phyloP scores from a whole-genome alignment of 1,140 invertebrate species.

The Megathymus violae region DNA sequence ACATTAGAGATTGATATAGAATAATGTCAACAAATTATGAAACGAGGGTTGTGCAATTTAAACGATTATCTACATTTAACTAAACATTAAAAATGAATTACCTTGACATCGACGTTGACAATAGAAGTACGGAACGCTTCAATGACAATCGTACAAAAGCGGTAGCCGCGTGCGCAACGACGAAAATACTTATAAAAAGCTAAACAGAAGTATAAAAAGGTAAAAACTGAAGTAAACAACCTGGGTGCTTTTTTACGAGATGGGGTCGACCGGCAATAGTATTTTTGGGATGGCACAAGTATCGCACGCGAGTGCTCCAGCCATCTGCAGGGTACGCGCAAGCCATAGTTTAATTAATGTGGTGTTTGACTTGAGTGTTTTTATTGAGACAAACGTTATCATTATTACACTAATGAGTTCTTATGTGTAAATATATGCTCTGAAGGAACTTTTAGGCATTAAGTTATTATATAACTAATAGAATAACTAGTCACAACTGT shows the following conservation, averaged over 20 bases:
- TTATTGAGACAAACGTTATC: background rate
- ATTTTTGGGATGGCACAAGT: constrained; percentile 70
- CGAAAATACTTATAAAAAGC: constrained; percentile 74
- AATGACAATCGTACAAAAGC: constrained; percentile 64
- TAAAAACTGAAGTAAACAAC: constrained; percentile 82
- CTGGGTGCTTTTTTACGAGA: constrained; percentile 68
- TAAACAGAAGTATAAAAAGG: constrained; percentile 74
- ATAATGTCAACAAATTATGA: constrained; percentile 39
- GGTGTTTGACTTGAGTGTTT: background rate
- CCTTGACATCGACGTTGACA: constrained; percentile 58
- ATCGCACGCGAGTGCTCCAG: constrained; percentile 52
- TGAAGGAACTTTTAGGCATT: too few relatives aligned
- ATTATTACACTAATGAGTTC: constrained; percentile 9
- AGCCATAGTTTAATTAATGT: constrained; percentile 41
- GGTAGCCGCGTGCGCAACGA: constrained; percentile 67
- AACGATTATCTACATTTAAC: constrained; percentile 55
- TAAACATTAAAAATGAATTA: constrained; percentile 76
- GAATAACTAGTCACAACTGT: too few relatives aligned
- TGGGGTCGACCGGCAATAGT: constrained; percentile 54
- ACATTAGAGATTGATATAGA: background rate
- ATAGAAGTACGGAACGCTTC: constrained; percentile 65
- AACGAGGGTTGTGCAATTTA: constrained; percentile 42
- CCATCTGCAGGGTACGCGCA: constrained; percentile 55
- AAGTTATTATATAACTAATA: too few relatives aligned
- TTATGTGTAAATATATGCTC: background rate